These are phyloP conservation scores for Halichoeres trimaculatus DNA, from an alignment of 2,113 vertebrate species.

Conservation along the genomic window DNA sequence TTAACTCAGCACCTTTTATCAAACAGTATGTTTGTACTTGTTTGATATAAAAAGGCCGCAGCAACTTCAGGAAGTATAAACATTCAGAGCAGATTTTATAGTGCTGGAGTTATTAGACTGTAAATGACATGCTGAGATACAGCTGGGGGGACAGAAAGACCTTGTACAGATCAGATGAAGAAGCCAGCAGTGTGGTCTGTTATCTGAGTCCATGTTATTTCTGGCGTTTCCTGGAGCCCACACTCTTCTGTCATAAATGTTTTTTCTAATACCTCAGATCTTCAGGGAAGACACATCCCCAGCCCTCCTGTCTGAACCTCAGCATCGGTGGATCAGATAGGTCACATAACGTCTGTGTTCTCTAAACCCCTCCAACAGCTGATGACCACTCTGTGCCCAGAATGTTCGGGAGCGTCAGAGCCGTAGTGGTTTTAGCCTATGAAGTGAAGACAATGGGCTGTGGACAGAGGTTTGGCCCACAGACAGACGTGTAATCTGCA, in stretches of 20 bases:
- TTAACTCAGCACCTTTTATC: background rate
- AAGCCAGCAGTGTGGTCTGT: slow-evolving; percentile 8
- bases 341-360: slow-evolving; percentile 14
- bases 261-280: slow-evolving; percentile 41
- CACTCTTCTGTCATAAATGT: slow-evolving; percentile 13
- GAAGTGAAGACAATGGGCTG: slow-evolving; percentile 64
- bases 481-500: slow-evolving; percentile 55
- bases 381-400: slow-evolving; percentile 55
- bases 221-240: slow-evolving; percentile 40
- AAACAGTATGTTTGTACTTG: background rate
- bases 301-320: slow-evolving; percentile 1
- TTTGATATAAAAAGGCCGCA: background rate
- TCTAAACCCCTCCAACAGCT: slow-evolving; percentile 54
- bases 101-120: background rate
- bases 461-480: slow-evolving; percentile 51
- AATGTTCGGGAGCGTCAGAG: slow-evolving; percentile 64
- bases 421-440: slow-evolving; percentile 63
- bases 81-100: background rate
- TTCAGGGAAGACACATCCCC: background rate
- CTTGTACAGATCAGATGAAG: slow-evolving; percentile 25
- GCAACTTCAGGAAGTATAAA: background rate
- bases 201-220: slow-evolving; percentile 47
- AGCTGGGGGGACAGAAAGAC: slow-evolving; percentile 9
- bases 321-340: slow-evolving; percentile 25
- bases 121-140: background rate